Percentiles rank a stretch among this genome's conserved stretches.
These are phyloP conservation scores for Ericerus pela DNA, from an alignment of 1,140 invertebrate genomes.

Conservation along the genomic window DNA sequence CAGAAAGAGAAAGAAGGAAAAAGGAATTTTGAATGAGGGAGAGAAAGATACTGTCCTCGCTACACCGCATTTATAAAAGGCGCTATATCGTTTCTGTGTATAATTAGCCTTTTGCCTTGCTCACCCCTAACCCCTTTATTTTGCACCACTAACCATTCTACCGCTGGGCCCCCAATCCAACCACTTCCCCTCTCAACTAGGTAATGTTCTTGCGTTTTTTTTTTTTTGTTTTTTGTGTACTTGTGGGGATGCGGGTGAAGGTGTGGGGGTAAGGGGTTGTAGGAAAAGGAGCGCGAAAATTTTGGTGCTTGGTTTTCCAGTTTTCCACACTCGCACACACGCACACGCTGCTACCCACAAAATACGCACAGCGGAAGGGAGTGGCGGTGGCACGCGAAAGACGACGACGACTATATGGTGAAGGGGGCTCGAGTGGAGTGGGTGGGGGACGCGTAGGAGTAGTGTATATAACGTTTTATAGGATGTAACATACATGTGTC, in stretches of 20 bases:
- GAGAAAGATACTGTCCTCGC: slow-evolving; percentile 1
- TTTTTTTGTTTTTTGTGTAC: too few relatives aligned
- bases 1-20: slow-evolving; percentile 20
- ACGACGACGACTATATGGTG: slow-evolving; percentile 1
- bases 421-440: neutral
- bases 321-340: neutral
- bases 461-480: slow-evolving; percentile 6
- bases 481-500: slow-evolving; percentile 8
- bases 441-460: too few relatives aligned
- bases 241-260: too few relatives aligned
- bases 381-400: neutral
- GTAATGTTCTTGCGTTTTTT: too few relatives aligned
- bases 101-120: neutral
- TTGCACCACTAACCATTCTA: neutral
- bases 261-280: too few relatives aligned
- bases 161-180: too few relatives aligned
- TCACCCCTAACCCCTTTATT: neutral
- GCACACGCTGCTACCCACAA: neutral
- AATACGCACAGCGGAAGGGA: neutral
- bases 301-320: too few relatives aligned
- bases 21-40: slow-evolving; percentile 19
- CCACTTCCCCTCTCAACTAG: too few relatives aligned
- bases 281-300: too few relatives aligned
- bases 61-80: slow-evolving; percentile 10
- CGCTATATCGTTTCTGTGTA: slow-evolving; percentile 5